Conservation (phyloP, 2,888 invertebrate species). For the Leptinotarsa peninsularis region DNA sequence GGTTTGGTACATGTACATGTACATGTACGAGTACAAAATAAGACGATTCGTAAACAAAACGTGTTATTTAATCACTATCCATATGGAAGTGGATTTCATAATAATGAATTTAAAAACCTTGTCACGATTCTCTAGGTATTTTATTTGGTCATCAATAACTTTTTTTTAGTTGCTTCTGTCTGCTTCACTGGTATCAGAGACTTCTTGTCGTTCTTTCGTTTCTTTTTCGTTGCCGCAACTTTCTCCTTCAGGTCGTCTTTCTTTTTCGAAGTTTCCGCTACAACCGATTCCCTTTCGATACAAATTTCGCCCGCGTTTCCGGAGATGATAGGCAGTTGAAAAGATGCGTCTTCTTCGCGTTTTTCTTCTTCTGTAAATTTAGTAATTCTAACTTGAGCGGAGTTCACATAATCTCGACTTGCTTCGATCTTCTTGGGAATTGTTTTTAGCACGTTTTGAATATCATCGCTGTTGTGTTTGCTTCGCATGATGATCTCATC, state of each 20-base stretch:
- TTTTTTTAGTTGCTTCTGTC: not conserved
- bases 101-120: too few species aligned
- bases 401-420: not conserved
- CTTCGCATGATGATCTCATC: constrained; percentile 6
- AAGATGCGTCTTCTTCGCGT: not conserved
- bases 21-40: too few species aligned
- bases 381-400: not conserved
- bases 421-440: not conserved
- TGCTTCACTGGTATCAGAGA: constrained; percentile 11
- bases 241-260: not conserved
- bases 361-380: not conserved
- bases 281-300: not conserved
- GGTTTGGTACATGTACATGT: too few species aligned
- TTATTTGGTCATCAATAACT: not conserved
- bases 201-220: not conserved
- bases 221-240: not conserved
- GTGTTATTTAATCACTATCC: too few species aligned
- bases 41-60: too few species aligned
- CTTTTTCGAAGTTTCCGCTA: not conserved
- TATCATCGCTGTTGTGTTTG: constrained; percentile 14
- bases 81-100: too few species aligned
- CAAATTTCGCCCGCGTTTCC: not conserved
- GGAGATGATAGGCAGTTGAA: not conserved
- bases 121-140: not conserved
- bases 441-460: not conserved